These are phyloP conservation scores for Cyprinella venusta DNA, from an alignment of 2,797 vertebrate species.

Conservation along the genomic window DNA sequence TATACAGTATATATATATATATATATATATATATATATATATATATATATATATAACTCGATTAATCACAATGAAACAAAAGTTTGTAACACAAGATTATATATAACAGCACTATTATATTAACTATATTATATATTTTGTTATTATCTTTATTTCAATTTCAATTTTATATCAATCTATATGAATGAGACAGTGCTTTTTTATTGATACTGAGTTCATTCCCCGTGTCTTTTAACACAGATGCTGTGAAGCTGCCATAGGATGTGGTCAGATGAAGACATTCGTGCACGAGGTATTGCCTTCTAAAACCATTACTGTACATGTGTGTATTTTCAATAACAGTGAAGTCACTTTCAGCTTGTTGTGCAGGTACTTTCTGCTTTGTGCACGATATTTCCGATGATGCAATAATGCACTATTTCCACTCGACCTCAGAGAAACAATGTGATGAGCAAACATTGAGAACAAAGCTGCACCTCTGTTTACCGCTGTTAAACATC, in stretches of 20 bases:
- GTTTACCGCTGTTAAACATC: conserved; percentile 67
- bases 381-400: conserved; percentile 11
- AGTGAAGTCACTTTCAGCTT: conserved; percentile 30
- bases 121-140: too few relatives aligned
- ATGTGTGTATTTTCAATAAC: neutral
- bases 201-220: neutral
- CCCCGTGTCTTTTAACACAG: neutral
- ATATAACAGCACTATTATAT: too few relatives aligned
- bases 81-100: too few relatives aligned
- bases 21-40: too few relatives aligned
- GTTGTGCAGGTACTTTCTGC: conserved; percentile 81
- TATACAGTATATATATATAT: too few relatives aligned
- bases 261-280: conserved; percentile 12
- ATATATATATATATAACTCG: too few relatives aligned
- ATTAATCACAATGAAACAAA: too few relatives aligned
- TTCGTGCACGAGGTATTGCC: neutral
- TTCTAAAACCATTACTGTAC: neutral
- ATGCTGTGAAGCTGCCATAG: neutral
- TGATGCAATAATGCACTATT: conserved; percentile 1
- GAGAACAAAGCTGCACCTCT: conserved; percentile 61
- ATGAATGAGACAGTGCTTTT: neutral
- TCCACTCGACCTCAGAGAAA: conserved; percentile 76
- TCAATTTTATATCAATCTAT: too few relatives aligned
- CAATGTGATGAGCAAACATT: conserved; percentile 51
- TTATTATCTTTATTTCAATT: neutral